Evolutionary conservation across 2,797 vertebrate genomes (phyloP).

Genomic region (Pipistrellus nathusii): DNA sequence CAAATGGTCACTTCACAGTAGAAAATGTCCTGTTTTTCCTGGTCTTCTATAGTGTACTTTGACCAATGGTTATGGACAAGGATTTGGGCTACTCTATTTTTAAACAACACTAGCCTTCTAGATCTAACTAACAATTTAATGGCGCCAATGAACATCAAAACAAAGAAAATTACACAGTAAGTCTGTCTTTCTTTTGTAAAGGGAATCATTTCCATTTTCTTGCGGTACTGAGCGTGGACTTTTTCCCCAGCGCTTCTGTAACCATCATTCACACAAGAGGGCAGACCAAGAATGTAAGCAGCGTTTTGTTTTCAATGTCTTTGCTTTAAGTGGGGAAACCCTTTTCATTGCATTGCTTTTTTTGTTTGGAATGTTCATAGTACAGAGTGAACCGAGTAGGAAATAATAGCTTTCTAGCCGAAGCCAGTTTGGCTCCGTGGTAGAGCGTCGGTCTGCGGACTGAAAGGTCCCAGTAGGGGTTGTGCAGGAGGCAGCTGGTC

Average conservation of each 20-base stretch:
- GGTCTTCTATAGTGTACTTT: background rate
- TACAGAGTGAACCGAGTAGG: background rate
- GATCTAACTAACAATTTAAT: constrained; percentile 73
- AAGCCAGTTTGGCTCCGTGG: no score
- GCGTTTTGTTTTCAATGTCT: constrained; percentile 37
- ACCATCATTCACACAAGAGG: background rate
- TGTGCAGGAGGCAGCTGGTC: no score
- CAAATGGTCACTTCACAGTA: background rate
- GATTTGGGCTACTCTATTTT: constrained; percentile 65
- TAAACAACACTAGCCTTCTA: constrained; percentile 55
- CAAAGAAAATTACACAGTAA: constrained; percentile 70
- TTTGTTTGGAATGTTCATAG: background rate
- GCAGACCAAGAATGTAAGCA: background rate
- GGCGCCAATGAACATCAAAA: constrained; percentile 9
- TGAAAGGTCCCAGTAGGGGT: no score
- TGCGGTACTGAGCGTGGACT: background rate
- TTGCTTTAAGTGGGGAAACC: background rate
- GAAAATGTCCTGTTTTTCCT: background rate
- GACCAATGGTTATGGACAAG: background rate
- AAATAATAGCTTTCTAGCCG: constrained; percentile 5
- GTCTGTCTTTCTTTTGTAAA: background rate
- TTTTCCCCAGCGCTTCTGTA: background rate
- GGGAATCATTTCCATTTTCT: constrained; percentile 34
- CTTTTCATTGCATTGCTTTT: background rate
- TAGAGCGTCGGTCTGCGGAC: no score